Evolutionary conservation across 1,140 invertebrate genomes (phyloP), one percentile per base, ranked within the genome.

Genomic region (Nebria ingens): DNA sequence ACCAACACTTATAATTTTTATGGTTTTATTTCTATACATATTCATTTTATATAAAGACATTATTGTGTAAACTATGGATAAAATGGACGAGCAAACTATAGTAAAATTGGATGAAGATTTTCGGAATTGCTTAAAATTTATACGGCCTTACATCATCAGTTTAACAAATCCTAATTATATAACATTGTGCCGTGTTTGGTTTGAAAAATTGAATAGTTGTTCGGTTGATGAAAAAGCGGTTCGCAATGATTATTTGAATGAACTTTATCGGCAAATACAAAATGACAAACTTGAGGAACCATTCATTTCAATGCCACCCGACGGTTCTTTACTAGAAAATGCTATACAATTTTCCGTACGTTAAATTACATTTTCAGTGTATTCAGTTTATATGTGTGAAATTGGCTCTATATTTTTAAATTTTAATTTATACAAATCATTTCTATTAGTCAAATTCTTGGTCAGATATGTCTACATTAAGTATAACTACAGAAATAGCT

Each of bases 161-260:
- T 57, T 73, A 25, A 65, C 57, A 13, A 64, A 64, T 1, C 21
- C 61, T 2, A 51, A 62, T 11, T 63, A 67, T 25, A 59, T 64
- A 3, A 25, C 62, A 3, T 57, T 69, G 4, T 74, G 71, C 40
- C 62, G 64, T 51, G 45, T 66, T 22, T 75, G 73, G 73, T 54
- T 74, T 2, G 62, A 73, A 2, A 73, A 73, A 57, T 59, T 75
- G 11, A 65, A 63, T 29, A 11, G n/a, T 2, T 53, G 64, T 0
- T 19, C 29, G 2, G 45, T 55, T 1, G 51, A 59, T 1, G 67
- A 74, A 20, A 68, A 68, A n/a, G 54, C 25, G 21, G 53, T 70
- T 2, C 63, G 73, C 42, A 74, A 74, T 52, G 55, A 65, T 19
- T 74, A 74, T 61, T 56, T 74, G 4, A 13, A 65, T 1, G 68